Evolutionary conservation across 2,113 vertebrate species (phyloP).

Genomic region (Crocuta crocuta): DNA sequence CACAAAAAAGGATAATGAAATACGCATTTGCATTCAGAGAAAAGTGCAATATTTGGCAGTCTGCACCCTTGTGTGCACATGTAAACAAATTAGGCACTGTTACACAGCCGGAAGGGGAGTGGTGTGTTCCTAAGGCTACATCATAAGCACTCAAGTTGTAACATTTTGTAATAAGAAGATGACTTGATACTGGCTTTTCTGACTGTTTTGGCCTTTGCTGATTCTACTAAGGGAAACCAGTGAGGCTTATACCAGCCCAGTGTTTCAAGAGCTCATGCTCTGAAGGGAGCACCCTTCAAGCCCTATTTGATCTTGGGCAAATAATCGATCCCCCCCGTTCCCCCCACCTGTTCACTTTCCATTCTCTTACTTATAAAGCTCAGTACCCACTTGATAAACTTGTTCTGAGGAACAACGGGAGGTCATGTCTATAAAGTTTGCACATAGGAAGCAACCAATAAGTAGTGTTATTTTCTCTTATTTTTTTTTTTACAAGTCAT

Average conservation of each 20-base stretch:
- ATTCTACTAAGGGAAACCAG: not conserved
- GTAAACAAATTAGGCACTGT: not conserved
- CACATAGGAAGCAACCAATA: not conserved
- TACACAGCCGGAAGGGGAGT: not conserved
- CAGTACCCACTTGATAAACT: not conserved
- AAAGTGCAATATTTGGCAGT: not conserved
- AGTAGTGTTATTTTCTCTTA: not conserved
- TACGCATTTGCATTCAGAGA: not conserved
- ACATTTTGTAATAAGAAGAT: not conserved
- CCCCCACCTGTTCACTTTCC: not conserved
- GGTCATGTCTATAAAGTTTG: not conserved
- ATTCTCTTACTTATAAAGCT: not conserved
- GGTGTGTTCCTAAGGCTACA: not conserved
- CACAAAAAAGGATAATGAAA: not conserved
- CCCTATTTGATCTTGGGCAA: not conserved
- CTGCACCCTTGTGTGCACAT: not conserved
- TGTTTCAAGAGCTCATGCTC: not conserved
- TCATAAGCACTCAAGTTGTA: not conserved
- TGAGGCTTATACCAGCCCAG: not conserved
- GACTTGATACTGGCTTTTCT: not conserved
- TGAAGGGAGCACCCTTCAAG: not conserved
- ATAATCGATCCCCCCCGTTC: too few relatives aligned
- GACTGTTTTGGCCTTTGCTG: not conserved
- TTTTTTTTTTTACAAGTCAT: not conserved
- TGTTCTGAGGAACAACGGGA: not conserved